phyloP scores from a whole-genome alignment of 2,888 invertebrate species.

The Pachliopta kotzebuea region DNA sequence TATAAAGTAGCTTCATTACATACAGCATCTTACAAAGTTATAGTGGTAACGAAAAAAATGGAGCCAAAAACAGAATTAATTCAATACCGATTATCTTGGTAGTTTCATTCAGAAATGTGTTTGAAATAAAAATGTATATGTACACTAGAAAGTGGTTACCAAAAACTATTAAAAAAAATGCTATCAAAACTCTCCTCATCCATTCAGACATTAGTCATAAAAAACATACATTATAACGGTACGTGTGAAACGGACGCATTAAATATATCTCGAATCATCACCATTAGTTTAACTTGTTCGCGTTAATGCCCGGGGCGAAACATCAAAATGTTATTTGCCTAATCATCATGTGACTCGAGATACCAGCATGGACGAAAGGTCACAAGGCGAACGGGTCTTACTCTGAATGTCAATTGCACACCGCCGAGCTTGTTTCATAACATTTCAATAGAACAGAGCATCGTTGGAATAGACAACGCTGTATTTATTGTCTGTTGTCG shows the following conservation, averaged over 20 bases:
- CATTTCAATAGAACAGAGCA: constrained; percentile 26
- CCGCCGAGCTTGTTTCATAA: constrained; percentile 24
- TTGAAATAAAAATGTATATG: too few species aligned
- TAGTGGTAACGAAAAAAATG: too few species aligned
- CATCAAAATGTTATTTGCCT: constrained; percentile 14
- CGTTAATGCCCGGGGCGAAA: neutral
- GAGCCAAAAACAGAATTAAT: too few species aligned
- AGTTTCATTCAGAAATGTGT: too few species aligned
- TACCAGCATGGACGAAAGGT: constrained; percentile 15
- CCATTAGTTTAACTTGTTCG: neutral
- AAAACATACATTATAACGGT: too few species aligned
- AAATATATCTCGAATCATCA: neutral
- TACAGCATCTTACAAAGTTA: too few species aligned
- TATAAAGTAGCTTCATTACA: neutral
- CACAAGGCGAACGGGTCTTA: constrained; percentile 22
- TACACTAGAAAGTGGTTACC: too few species aligned
- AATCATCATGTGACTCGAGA: constrained; percentile 8
- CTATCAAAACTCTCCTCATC: too few species aligned
- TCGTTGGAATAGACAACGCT: constrained; percentile 26
- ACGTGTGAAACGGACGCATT: too few species aligned
- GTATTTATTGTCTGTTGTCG: constrained; percentile 25
- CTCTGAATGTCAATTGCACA: constrained; percentile 22
- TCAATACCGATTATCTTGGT: too few species aligned
- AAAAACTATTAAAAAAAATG: too few species aligned
- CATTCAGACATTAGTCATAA: too few species aligned